A percentile compares a stretch with the other conserved stretches of the same genome.
Conservation (phyloP, 2,113 vertebrate species). For the Xiphophorus hellerii region DNA sequence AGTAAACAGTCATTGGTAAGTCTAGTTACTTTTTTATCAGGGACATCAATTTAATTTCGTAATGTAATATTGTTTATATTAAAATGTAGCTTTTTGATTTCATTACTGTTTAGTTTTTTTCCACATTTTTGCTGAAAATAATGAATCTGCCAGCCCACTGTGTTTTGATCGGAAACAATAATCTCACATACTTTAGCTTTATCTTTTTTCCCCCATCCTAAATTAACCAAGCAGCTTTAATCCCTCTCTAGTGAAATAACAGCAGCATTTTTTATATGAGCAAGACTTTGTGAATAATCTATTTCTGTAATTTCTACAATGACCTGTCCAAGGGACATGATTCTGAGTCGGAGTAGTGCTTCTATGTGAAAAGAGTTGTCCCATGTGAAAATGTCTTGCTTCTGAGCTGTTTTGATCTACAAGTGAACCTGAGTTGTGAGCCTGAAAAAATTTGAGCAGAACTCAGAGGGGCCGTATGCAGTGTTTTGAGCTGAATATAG, state of each 20-base stretch:
- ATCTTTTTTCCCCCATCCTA: background rate
- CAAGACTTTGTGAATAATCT: background rate
- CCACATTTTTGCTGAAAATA: background rate
- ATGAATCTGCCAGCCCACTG: too few relatives aligned
- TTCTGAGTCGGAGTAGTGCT: slow-evolving; percentile 12
- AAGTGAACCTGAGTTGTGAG: background rate
- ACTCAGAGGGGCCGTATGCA: background rate
- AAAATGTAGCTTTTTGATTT: background rate
- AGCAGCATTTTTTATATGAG: background rate
- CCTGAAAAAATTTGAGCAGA: slow-evolving; percentile 1
- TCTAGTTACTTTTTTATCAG: too few relatives aligned
- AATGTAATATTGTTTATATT: too few relatives aligned
- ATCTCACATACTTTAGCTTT: too few relatives aligned
- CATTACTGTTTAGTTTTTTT: background rate
- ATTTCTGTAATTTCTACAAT: slow-evolving; percentile 7
- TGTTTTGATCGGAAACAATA: too few relatives aligned
- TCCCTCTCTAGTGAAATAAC: background rate
- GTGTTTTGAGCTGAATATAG: slow-evolving; percentile 15
- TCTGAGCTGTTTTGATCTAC: slow-evolving; percentile 5
- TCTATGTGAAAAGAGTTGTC: slow-evolving; percentile 13
- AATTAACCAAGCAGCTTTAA: background rate
- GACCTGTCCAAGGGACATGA: background rate
- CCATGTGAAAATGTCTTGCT: background rate
- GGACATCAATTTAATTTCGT: too few relatives aligned
- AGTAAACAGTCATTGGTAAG: too few relatives aligned